Base-by-base conservation (phyloP, 2,113 vertebrate genomes). In the Mustelus asterias region DNA sequence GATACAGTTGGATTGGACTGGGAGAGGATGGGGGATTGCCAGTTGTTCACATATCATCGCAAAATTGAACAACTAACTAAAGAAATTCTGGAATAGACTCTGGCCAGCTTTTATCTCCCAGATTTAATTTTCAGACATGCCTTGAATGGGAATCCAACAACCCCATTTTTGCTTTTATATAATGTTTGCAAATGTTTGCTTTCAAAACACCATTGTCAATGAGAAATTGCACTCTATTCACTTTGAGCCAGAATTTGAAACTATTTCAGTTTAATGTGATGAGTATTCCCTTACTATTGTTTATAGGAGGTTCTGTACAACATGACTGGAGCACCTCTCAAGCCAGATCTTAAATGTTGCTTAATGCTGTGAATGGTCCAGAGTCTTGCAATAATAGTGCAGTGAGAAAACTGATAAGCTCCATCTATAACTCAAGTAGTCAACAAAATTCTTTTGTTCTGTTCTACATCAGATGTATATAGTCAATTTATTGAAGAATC, bases 401-500 rank as follows among this genome's bases (percentile, higher is more conserved):
- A 88, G 7, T 65, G 33, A 16, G 1, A 20, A 65, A 20, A 37
- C 1, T 92, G n/a, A 37, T 93, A 65, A 37, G 5, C 18, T 93
- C 60, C 58, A 63, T 63, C 29, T 20, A 65, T 0, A 89, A 93
- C 16, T 9, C 20, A n/a, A 29, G 16, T n/a, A 33, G 20, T 65
- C n/a, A n/a, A 93, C 60, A 37, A 22, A 93, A 67, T n/a, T 44
- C 33, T 93, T n/a, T 37, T 37, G 29, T 65, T 93, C 2, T 65
- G 16, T 67, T 93, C 22, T 24, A 14, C 88, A 69, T 0, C 97
- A 99, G 99, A 96, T 96, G 92, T 98, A 98, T 96, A 98, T 99
- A 2, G 96, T 99, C 88, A 94, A 97, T 90, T 97, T 99, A 65
- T 98, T 99, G 95, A 97, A 95, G 94, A 97, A 96, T 5, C 97